phyloP scores from a whole-genome alignment of 2,113 vertebrate species.

The Erythrolamprus reginae region DNA sequence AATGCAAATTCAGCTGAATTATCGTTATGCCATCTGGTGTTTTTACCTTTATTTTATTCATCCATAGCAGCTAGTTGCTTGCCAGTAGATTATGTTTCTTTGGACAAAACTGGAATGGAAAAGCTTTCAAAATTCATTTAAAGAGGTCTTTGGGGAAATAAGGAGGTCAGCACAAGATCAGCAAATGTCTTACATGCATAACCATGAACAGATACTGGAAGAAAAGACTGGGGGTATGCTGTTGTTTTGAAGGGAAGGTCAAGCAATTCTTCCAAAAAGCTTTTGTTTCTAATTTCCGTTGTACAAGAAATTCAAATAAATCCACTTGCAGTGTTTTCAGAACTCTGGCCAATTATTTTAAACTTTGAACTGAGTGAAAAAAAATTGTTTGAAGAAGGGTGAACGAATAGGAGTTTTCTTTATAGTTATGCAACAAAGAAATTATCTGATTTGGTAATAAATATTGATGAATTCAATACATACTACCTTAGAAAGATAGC shows the following conservation, averaged over 20 bases:
- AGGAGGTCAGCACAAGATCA: not conserved
- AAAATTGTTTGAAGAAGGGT: not conserved
- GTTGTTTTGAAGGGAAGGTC: not conserved
- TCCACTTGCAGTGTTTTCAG: not conserved
- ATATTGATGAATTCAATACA: not conserved
- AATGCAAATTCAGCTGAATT: not conserved
- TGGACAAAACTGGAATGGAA: not conserved
- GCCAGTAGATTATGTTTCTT: not conserved
- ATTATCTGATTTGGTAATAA: not conserved
- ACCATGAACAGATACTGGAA: not conserved
- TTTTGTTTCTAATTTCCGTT: not conserved
- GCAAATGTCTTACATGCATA: not conserved
- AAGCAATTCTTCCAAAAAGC: not conserved
- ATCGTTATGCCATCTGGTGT: constrained; percentile 12
- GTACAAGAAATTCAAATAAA: not conserved
- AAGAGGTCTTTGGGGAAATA: not conserved
- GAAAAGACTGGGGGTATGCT: not conserved
- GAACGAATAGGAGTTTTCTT: not conserved
- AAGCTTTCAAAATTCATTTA: not conserved
- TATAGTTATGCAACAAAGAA: not conserved
- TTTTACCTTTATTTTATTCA: not conserved
- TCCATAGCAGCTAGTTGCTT: not conserved
- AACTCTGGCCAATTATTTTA: not conserved
- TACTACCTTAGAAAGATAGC: not conserved
- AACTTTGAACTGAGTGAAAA: not conserved